Base-by-base conservation (phyloP, 2,888 invertebrate species). In the Alviniconcha strummeri region DNA sequence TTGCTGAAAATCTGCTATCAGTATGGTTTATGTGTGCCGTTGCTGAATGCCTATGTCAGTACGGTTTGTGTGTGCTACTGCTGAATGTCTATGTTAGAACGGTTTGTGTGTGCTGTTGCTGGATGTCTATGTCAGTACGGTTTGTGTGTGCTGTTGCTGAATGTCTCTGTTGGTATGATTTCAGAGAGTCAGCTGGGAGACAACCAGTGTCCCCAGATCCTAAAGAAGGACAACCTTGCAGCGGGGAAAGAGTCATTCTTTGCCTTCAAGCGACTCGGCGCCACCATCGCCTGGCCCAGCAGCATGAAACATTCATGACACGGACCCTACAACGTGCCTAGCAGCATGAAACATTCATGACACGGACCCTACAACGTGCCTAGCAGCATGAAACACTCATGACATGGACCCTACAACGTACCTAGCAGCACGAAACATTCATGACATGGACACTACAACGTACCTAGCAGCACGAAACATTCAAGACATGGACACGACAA, bases 241-340 rank as follows among this genome's bases (percentile, higher is more conserved):
- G 92, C 93, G 36, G 96, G 96, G 82, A 96, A 96, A 92, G 97
- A 97, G 92, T 97, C 97, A 94, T 96, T 97, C 93, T 96, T 99
- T 94, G 98, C 98, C 36, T 99, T 97, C 95, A 98, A 98, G 94
- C 95, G 98, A 86, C 97, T 97, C 93, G 98, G 98, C 93, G 98
- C 98, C 57, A 98, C 98, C 94, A 98, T 99, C 89, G 98, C 98
- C 84, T 99, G 98, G 98, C 98, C 98, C 9, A 89, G 88, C 57
- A 85, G 85, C 67, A 83, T 87, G 80, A 85, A 86, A 64, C 84
- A 86, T 78, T 84, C 86, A 56, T 82, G 75, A 69, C 0, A 13
- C 5, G 4, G 56, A 80, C 67, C 5, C 52, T 36, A 4, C 17
- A 17, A 69, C n/a, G n/a, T 69, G 9, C 17, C 17, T 5, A 60